Evolutionary conservation across 2,888 invertebrate species (phyloP).

Genomic region (Argynnis bischoffii): DNA sequence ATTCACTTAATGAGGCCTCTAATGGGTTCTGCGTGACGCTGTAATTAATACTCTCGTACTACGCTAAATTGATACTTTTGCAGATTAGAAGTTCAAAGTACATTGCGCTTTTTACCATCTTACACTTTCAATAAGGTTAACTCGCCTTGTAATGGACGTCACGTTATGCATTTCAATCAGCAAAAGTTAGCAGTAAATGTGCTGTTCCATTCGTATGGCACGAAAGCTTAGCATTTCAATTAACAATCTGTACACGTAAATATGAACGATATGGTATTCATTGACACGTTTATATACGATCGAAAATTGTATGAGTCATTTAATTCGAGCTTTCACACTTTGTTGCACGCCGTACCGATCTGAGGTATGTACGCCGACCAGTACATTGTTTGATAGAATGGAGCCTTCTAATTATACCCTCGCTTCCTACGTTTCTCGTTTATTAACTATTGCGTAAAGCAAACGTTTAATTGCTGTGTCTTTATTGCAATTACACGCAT

Average conservation of each 20-base stretch:
- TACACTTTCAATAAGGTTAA: conserved; percentile 1
- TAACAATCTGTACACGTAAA: conserved; percentile 26
- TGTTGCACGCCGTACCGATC: background rate
- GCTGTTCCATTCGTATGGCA: conserved; percentile 20
- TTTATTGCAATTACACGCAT: conserved; percentile 79
- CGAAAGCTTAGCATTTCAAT: conserved; percentile 23
- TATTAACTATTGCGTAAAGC: conserved; percentile 64
- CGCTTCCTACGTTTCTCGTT: conserved; percentile 47
- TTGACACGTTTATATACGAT: conserved; percentile 24
- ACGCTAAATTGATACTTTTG: conserved; percentile 34
- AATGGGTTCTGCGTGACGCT: conserved; percentile 60
- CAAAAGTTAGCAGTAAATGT: conserved; percentile 18
- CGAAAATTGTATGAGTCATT: conserved; percentile 17
- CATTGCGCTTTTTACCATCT: conserved; percentile 29
- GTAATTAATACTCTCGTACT: conserved; percentile 62
- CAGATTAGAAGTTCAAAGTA: conserved; percentile 17
- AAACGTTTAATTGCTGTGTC: conserved; percentile 67
- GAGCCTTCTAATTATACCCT: conserved; percentile 46
- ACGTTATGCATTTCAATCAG: conserved; percentile 27
- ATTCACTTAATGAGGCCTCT: conserved; percentile 68
- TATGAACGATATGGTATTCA: conserved; percentile 25
- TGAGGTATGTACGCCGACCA: conserved; percentile 1
- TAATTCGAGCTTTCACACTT: conserved; percentile 19
- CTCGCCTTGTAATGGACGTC: conserved; percentile 19
- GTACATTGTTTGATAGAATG: conserved; percentile 42